phyloP scores from a whole-genome alignment of 2,888 invertebrate species.

The Cynaeus angustus region DNA sequence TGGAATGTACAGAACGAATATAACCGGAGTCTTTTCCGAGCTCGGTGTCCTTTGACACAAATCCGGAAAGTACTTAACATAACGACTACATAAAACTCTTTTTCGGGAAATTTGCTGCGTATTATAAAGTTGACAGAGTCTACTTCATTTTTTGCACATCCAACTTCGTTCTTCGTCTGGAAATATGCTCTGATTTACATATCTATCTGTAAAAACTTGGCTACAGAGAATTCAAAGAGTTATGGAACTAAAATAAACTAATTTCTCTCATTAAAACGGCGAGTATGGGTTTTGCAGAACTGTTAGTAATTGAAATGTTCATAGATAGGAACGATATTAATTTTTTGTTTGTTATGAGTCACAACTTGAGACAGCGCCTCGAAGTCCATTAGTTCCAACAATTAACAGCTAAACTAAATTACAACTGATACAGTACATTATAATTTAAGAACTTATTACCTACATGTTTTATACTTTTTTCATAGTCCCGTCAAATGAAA shows the following conservation, averaged over 20 bases:
- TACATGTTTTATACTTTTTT: too few species aligned
- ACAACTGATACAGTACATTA: too few species aligned
- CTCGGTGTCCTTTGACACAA: constrained; percentile 22
- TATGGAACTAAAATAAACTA: neutral
- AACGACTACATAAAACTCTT: constrained; percentile 30
- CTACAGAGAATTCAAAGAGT: neutral
- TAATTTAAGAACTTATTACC: too few species aligned
- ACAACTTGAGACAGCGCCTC: too few species aligned
- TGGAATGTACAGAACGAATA: constrained; percentile 10
- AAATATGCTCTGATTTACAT: constrained; percentile 5
- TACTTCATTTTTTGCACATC: constrained; percentile 19
- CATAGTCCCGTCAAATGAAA: too few species aligned
- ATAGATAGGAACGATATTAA: too few species aligned
- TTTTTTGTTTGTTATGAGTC: too few species aligned
- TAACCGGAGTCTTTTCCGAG: constrained; percentile 1
- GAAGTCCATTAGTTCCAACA: too few species aligned
- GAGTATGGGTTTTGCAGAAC: too few species aligned
- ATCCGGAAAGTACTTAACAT: constrained; percentile 29
- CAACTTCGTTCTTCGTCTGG: constrained; percentile 9
- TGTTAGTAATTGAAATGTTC: too few species aligned
- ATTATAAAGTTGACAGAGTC: constrained; percentile 37
- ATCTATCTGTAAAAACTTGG: constrained; percentile 11
- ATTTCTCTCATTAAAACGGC: too few species aligned
- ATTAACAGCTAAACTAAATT: too few species aligned
- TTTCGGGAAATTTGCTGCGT: constrained; percentile 38